Evolutionary conservation across 2,888 invertebrate species (phyloP), one percentile per base, ranked within the genome.

Genomic region (Caenorhabditis doughertyi): DNA sequence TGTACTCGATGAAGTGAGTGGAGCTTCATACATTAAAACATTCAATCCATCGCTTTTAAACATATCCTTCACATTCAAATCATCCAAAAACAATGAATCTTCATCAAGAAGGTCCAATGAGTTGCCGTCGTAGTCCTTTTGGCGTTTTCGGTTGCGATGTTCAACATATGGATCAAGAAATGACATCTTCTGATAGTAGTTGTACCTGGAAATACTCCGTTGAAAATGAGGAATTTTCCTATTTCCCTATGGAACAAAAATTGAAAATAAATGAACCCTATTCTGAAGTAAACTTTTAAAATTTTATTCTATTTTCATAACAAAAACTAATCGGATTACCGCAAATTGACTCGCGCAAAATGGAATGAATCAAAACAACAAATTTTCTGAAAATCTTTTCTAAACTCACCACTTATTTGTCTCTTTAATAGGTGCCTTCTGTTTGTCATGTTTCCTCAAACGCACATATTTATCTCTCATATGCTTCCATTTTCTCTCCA

Each of bases 391-490:
- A n/a, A n/a, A n/a, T n/a, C n/a, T n/a, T 42, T 35, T 32, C 27
- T 18, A 11, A 21, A 60, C 73, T 29, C 1, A 81, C 86, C 86
- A 86, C 68, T 84, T 83, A 39, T 84, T 84, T 3, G 49, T 81
- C 18, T 72, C 60, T 39, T 80, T 84, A 27, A 86, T 64, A 7
- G 86, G 84, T 16, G 81, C 68, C 25, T 76, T 68, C 49, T 81
- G 79, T 42, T 84, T 83, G 27, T 84, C 84, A 53, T 73, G 55
- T 44, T 86, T 86, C 25, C 85, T 42, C 64, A 86, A 67, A n/a
- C 86, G 65, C 2, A 86, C 86, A 56, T 86, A 86, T 44, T 85
- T 84, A 55, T 86, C 86, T 7, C 86, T 32, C 86, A 86, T 84
- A 35, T 86, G 86, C 47, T 84, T 73, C 86, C 86, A 86, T 68